Percentiles rank a stretch among this genome's conserved stretches.
These are phyloP conservation scores for Microplitis mediator DNA, from an alignment of 1,140 invertebrate genomes.

Conservation along the genomic window DNA sequence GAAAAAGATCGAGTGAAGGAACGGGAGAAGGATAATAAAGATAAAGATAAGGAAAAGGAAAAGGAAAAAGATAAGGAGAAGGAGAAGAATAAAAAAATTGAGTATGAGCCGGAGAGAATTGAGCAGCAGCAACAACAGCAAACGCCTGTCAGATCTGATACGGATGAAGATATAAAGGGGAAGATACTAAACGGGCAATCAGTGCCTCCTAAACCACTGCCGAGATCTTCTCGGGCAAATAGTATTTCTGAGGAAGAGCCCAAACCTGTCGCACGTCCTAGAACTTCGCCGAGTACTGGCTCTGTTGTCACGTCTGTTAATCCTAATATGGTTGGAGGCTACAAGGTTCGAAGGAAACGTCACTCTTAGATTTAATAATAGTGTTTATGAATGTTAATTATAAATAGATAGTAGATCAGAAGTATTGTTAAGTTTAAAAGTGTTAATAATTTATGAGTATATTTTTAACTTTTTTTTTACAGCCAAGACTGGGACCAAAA, in stretches of 20 bases:
- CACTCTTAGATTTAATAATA: not conserved
- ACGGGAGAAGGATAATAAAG: constrained; percentile 32
- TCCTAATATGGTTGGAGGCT: constrained; percentile 67
- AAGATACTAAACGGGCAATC: constrained; percentile 55
- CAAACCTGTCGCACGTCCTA: constrained; percentile 75
- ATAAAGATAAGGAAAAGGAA: constrained; percentile 38
- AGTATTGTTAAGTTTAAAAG: not conserved
- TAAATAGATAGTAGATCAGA: not conserved
- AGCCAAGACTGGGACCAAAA: constrained; percentile 82
- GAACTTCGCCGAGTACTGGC: constrained; percentile 67
- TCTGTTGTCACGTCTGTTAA: constrained; percentile 65
- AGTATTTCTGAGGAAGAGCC: constrained; percentile 70
- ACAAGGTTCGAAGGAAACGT: constrained; percentile 67
- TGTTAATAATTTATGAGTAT: not conserved
- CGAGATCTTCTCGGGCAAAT: constrained; percentile 69
- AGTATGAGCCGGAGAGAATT: constrained; percentile 29
- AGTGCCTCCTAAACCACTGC: constrained; percentile 77
- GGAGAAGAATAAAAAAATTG: constrained; percentile 40
- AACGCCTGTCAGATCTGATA: constrained; percentile 27
- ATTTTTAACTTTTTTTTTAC: constrained; percentile 36
- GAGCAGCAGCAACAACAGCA: constrained; percentile 11
- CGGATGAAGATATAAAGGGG: constrained; percentile 48
- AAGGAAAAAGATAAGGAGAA: constrained; percentile 34
- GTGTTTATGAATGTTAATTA: not conserved
- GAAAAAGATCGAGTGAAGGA: constrained; percentile 43